Percentiles rank a stretch among this genome's conserved stretches.
Evolutionary conservation across 2,113 vertebrate species (phyloP).

Genomic region (Gobio gobio): DNA sequence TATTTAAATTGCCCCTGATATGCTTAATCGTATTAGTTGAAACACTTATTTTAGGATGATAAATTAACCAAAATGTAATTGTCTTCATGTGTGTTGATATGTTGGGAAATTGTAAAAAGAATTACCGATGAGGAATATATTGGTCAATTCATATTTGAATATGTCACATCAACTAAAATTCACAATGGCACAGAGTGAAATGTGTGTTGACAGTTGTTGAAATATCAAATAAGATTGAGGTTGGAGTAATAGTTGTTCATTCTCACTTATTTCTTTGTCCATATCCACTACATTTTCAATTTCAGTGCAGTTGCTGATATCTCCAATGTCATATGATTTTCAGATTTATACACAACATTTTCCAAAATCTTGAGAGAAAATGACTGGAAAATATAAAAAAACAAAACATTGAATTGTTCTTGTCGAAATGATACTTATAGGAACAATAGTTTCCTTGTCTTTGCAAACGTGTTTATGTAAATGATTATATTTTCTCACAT

Average conservation of each 20-base stretch:
- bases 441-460: not conserved
- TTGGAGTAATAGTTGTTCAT: not conserved
- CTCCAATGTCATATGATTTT: not conserved
- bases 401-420: conserved; percentile 12
- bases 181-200: not conserved
- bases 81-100: not conserved
- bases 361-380: not conserved
- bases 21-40: not conserved
- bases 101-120: conserved; percentile 2
- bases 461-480: conserved; percentile 2
- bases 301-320: not conserved
- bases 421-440: not conserved
- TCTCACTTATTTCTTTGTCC: conserved; percentile 1
- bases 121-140: not conserved
- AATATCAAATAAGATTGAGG: not conserved
- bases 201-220: not conserved
- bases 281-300: not conserved
- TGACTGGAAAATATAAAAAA: not conserved
- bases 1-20: not conserved
- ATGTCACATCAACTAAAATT: conserved; percentile 9
- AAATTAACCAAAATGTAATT: conserved; percentile 4
- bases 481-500: conserved; percentile 14
- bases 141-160: not conserved
- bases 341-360: not conserved
- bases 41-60: conserved; percentile 8